phyloP scores from a whole-genome alignment of 2,888 invertebrate species.

The Cacoxenus indagator region DNA sequence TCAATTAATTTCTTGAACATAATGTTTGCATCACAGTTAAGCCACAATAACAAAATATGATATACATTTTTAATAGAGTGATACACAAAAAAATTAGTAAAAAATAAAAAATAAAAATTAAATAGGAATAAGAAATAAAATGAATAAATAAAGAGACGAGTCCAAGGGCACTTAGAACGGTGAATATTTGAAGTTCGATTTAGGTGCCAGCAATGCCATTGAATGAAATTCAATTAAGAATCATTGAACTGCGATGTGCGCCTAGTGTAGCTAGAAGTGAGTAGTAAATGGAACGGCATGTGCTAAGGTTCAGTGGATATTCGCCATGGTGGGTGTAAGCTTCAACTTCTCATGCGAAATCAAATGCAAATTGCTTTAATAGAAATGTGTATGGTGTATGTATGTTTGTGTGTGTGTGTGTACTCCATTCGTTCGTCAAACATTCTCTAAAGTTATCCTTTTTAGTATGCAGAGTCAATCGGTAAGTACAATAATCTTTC shows the following conservation, averaged over 20 bases:
- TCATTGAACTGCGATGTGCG: constrained; percentile 41
- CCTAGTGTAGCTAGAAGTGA: neutral
- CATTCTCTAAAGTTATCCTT: neutral
- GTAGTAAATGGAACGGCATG: no score
- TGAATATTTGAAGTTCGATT: neutral
- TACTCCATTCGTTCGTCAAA: neutral
- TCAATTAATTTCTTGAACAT: no score
- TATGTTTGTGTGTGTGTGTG: neutral
- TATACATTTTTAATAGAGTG: no score
- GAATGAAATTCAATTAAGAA: constrained; percentile 38
- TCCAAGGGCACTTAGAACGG: neutral
- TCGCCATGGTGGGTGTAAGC: neutral
- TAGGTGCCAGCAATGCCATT: neutral
- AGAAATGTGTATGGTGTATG: neutral
- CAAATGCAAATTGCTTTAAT: constrained; percentile 8
- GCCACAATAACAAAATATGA: no score
- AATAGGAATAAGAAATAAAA: neutral
- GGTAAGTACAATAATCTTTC: neutral
- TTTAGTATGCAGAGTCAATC: neutral
- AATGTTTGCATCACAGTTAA: no score
- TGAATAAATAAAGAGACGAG: no score
- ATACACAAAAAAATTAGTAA: no score
- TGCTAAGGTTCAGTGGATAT: no score
- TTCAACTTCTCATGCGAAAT: neutral
- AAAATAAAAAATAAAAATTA: neutral